Evolutionary conservation across 1,140 invertebrate species (phyloP), one percentile per base, ranked within the genome.

Genomic region (Lycorma delicatula): DNA sequence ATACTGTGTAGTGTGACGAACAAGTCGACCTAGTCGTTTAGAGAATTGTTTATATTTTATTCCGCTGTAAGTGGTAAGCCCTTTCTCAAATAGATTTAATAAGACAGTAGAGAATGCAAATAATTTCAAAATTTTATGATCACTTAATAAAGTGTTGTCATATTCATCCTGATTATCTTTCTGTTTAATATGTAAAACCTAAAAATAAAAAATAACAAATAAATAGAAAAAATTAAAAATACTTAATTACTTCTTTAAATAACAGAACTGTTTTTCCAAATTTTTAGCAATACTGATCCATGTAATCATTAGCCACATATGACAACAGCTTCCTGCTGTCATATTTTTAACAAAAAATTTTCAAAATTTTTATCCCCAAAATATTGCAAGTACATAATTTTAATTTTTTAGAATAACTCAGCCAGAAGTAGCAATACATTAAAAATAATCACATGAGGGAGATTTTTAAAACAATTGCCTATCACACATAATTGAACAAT

Each of bases 1-100:
- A 69, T 88, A 90, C 58, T 87, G 83, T 1, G 87, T 77, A 18
- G 81, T 76, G 65, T 91, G 86, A 50, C 84, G 78, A 29, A 87
- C 81, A 29, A 87, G 69, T 4, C 82, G 76, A 36, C 84, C 81
- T 13, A 89, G 66, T 60, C 84, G 72, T 69, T 89, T 89, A 3
- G 81, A 77, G 61, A 87, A 75, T 64, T 87, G 85, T 58, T 81
- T 77, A 63, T 87, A 87, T 50, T 81, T 71, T 18, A 77, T 74
- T n/a, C 79, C 79, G 60, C 79, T 76, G 55, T 86, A 89, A 1
- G 81, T 85, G 41, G 78, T 70, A 48, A 91, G 69, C 3, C 87
- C 87, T 59, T 77, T 74, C 28, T 81, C 79, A 0, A 90, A 68
- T 9, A 87, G 71, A 47, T 77, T 73, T 1, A 89, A 68, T 12